Percentiles rank a stretch among this genome's conserved stretches.
Conservation (phyloP, 2,113 vertebrate genomes). For the Callipepla californica region DNA sequence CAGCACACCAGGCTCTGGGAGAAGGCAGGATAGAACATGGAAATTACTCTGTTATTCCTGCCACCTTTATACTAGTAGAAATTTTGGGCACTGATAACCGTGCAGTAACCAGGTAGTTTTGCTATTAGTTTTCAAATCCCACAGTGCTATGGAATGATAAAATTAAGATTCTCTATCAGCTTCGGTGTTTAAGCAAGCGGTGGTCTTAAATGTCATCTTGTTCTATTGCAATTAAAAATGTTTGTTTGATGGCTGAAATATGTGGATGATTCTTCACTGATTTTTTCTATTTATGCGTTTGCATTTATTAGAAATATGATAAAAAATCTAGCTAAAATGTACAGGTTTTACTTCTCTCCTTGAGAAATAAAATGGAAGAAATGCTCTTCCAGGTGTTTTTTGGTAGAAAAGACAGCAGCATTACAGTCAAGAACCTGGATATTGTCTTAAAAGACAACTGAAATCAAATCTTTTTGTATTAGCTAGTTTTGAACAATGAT, state of each 20-base stretch:
- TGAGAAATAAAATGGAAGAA: not conserved
- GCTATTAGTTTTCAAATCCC: not conserved
- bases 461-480: not conserved
- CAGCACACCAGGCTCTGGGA: not conserved
- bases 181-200: not conserved
- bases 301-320: not conserved
- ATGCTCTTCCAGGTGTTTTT: not conserved
- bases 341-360: not conserved
- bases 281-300: constrained; percentile 18
- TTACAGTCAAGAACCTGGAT: not conserved
- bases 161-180: not conserved
- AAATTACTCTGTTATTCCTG: not conserved
- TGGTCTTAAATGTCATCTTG: not conserved
- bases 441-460: not conserved
- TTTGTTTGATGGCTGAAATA: constrained; percentile 4
- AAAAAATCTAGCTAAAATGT: not conserved
- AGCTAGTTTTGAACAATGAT: not conserved
- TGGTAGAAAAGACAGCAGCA: not conserved
- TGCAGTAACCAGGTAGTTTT: not conserved
- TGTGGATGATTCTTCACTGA: constrained; percentile 10
- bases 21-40: not conserved
- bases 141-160: not conserved
- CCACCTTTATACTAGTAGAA: not conserved
- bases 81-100: not conserved
- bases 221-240: not conserved